Evolutionary conservation across 2,888 invertebrate genomes (phyloP).

Genomic region (Zootermopsis nevadensis): DNA sequence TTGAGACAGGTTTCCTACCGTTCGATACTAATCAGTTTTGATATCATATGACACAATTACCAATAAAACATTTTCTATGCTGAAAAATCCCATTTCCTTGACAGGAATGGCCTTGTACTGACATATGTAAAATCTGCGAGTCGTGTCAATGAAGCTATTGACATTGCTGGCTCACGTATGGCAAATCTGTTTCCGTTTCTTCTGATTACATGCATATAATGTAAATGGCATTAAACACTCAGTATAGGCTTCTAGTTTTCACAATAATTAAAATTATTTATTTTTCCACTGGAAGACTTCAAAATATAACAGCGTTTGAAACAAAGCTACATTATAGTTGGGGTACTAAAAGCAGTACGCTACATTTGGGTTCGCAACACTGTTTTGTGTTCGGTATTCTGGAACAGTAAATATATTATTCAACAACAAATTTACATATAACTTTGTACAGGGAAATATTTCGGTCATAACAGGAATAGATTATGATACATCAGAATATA

Average conservation of each 20-base stretch:
- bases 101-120: too few relatives aligned
- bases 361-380: neutral
- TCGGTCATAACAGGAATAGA: constrained; percentile 15
- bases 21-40: too few relatives aligned
- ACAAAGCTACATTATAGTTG: neutral
- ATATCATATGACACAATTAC: too few relatives aligned
- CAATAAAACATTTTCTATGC: too few relatives aligned
- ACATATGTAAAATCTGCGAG: too few relatives aligned
- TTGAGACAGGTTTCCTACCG: too few relatives aligned
- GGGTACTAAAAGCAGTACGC: neutral
- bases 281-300: constrained; percentile 5
- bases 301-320: neutral
- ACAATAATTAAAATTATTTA: neutral
- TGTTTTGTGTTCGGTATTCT: neutral
- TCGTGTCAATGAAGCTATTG: too few relatives aligned
- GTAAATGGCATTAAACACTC: neutral
- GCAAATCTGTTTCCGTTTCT: neutral
- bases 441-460: constrained; percentile 7
- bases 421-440: neutral
- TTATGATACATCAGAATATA: constrained; percentile 11
- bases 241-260: neutral
- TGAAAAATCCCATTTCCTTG: too few relatives aligned
- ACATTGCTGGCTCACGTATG: too few relatives aligned
- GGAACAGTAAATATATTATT: neutral
- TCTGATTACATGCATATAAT: neutral